Conservation (phyloP, 2,888 invertebrate genomes). For the Punctoribates punctum region DNA sequence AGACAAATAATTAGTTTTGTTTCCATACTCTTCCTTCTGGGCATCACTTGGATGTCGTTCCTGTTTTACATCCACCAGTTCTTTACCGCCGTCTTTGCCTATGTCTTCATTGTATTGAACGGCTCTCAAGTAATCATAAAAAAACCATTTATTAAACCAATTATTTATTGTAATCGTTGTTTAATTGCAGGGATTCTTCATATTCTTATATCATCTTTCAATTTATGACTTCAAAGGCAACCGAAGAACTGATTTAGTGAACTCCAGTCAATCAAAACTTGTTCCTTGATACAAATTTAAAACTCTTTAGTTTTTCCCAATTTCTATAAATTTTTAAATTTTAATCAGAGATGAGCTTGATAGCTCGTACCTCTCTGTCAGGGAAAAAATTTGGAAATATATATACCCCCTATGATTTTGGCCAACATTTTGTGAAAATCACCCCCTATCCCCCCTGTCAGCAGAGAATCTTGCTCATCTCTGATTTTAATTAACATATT, state of each 20-base stretch:
- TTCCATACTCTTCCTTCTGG: slow-evolving; percentile 44
- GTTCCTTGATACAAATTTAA: background rate
- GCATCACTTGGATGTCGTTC: slow-evolving; percentile 47
- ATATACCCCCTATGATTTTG: too few relatives aligned
- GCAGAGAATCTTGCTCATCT: too few relatives aligned
- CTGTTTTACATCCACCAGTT: slow-evolving; percentile 45
- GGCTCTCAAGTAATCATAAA: slow-evolving; percentile 45
- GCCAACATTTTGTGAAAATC: too few relatives aligned
- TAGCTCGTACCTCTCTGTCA: too few relatives aligned
- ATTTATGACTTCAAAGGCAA: background rate
- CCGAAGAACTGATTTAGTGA: background rate
- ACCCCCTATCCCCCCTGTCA: too few relatives aligned
- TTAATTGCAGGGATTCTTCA: slow-evolving; percentile 9
- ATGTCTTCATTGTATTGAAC: slow-evolving; percentile 46
- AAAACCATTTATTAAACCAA: too few relatives aligned
- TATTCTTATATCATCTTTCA: slow-evolving; percentile 10
- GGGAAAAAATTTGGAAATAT: too few relatives aligned
- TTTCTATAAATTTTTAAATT: background rate
- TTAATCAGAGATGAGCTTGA: too few relatives aligned
- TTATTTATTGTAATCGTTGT: background rate
- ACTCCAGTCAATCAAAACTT: background rate
- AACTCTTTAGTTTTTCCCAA: background rate
- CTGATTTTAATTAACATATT: too few relatives aligned
- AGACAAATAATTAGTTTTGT: slow-evolving; percentile 42
- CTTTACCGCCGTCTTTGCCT: slow-evolving; percentile 38